Percentiles rank a stretch among this genome's conserved stretches.
These are phyloP conservation scores for Caenorhabditis angaria DNA, from an alignment of 2,888 invertebrate species.

Conservation along the genomic window DNA sequence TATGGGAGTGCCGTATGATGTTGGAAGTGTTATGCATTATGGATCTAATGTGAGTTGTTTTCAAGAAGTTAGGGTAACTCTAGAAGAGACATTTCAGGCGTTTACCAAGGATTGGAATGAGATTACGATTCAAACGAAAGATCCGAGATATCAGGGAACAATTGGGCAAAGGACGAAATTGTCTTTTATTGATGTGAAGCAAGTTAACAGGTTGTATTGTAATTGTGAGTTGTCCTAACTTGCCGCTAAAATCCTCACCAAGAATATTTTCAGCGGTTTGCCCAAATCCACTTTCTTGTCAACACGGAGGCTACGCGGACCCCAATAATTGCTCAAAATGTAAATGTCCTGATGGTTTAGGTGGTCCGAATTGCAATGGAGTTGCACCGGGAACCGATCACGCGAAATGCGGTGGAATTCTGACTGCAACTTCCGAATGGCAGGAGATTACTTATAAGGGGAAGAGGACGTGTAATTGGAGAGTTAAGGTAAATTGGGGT, in stretches of 20 bases:
- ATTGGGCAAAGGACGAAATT: constrained; percentile 65
- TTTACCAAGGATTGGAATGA: constrained; percentile 68
- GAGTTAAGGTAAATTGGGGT: constrained; percentile 50
- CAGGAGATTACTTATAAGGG: constrained; percentile 69
- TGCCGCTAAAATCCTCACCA: not conserved
- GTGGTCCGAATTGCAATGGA: constrained; percentile 42
- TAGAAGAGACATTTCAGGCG: too few relatives aligned
- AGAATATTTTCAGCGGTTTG: constrained; percentile 54
- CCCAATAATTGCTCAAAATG: constrained; percentile 65
- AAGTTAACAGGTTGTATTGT: constrained; percentile 67
- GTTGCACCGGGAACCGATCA: constrained; percentile 40
- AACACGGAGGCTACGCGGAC: constrained; percentile 67
- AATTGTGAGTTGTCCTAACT: constrained; percentile 49
- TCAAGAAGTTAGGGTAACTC: not conserved
- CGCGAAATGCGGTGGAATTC: constrained; percentile 61
- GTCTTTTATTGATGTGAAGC: constrained; percentile 68
- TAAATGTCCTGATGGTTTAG: constrained; percentile 61
- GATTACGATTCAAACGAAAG: constrained; percentile 60
- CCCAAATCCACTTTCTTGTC: constrained; percentile 38
- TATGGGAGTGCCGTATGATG: constrained; percentile 68
- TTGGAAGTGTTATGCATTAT: constrained; percentile 68
- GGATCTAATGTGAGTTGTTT: constrained; percentile 53
- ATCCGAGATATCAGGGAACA: constrained; percentile 60
- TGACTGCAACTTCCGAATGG: constrained; percentile 59
- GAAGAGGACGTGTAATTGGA: constrained; percentile 65